Conservation (phyloP, 2,797 vertebrate species). For the Melanotaenia pygmaea region DNA sequence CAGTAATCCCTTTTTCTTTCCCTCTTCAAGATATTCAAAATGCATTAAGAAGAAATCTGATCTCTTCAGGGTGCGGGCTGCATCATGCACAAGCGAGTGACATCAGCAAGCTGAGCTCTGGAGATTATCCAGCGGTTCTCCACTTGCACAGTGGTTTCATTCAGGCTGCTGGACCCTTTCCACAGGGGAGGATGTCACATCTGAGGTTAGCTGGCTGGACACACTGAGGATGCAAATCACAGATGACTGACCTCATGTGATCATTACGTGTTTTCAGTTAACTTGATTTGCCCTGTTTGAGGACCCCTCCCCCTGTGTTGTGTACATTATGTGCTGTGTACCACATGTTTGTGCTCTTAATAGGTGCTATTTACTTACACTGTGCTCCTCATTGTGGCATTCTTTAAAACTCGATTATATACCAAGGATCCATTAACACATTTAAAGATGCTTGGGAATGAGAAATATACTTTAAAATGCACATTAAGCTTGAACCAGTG, state of each 20-base stretch:
- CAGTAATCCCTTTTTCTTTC: neutral
- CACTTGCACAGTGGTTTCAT: constrained; percentile 71
- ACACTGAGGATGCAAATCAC: constrained; percentile 39
- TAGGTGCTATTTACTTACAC: neutral
- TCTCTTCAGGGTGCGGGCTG: constrained; percentile 65
- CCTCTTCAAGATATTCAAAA: constrained; percentile 16
- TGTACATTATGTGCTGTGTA: neutral
- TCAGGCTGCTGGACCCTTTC: constrained; percentile 55
- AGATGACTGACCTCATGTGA: constrained; percentile 66
- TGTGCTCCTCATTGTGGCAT: neutral
- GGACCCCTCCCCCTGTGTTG: constrained; percentile 9
- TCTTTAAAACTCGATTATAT: neutral
- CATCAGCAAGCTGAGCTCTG: constrained; percentile 68
- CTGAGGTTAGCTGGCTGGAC: constrained; percentile 48
- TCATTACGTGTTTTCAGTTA: constrained; percentile 29
- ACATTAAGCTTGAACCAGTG: no score
- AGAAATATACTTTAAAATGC: no score
- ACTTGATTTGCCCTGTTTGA: constrained; percentile 29
- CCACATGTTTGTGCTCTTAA: constrained; percentile 11
- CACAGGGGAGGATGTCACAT: constrained; percentile 46
- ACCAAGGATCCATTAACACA: neutral
- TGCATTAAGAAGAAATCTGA: constrained; percentile 48
- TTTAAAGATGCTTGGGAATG: no score
- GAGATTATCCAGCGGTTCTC: constrained; percentile 71
- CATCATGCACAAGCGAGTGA: constrained; percentile 67